A percentile compares a stretch with the other conserved stretches of the same genome.
Conservation (phyloP, 2,113 vertebrate genomes). For the Macrotis lagotis region DNA sequence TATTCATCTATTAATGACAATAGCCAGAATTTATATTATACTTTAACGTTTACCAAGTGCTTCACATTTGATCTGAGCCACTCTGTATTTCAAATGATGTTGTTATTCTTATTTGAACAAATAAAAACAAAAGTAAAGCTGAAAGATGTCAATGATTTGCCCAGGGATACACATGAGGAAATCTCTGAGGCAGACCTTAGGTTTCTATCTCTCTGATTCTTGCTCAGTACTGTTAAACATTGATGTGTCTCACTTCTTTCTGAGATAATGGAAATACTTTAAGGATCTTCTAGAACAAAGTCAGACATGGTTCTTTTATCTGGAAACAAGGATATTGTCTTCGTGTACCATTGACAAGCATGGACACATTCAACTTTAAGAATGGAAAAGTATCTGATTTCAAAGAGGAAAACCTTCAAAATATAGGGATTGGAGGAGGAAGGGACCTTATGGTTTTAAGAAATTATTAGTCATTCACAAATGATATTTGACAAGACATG, state of each 20-base stretch:
- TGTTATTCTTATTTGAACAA: neutral
- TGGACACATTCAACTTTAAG: too few relatives aligned
- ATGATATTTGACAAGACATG: too few relatives aligned
- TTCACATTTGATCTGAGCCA: neutral
- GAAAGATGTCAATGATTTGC: neutral
- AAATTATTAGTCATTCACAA: too few relatives aligned
- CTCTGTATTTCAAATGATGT: neutral
- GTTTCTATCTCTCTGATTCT: neutral
- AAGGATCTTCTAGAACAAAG: neutral
- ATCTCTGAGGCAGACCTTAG: neutral
- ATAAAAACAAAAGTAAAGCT: neutral
- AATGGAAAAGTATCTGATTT: too few relatives aligned
- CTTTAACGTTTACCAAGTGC: neutral
- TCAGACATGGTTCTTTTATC: too few relatives aligned
- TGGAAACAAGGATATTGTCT: too few relatives aligned
- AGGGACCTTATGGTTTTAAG: too few relatives aligned
- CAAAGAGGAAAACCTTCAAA: too few relatives aligned
- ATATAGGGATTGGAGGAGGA: too few relatives aligned
- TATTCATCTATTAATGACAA: neutral
- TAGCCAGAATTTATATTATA: neutral
- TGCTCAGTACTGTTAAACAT: neutral
- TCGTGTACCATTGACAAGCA: too few relatives aligned
- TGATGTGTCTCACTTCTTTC: neutral
- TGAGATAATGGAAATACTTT: neutral
- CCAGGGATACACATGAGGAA: neutral